phyloP scores from a whole-genome alignment of 2,888 invertebrate species.

The Lasioglossum lativentre region DNA sequence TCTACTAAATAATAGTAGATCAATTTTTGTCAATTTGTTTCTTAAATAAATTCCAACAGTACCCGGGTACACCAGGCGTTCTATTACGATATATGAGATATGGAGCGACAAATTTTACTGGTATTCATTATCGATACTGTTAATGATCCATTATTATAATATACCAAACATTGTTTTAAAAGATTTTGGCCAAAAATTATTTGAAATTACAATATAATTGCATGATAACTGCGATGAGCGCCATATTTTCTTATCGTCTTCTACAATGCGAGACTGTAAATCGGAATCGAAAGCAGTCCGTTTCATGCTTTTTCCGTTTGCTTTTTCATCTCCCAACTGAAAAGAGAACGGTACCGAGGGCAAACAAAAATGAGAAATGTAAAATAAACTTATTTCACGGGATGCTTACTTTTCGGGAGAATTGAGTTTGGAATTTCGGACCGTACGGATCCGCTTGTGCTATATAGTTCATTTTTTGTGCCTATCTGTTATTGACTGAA shows the following conservation, averaged over 20 bases:
- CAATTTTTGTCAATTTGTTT: no score
- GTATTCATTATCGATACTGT: no score
- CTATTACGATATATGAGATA: no score
- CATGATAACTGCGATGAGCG: no score
- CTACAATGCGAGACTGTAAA: background rate
- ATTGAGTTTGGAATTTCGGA: background rate
- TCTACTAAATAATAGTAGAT: no score
- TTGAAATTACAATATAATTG: no score
- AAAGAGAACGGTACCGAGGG: background rate
- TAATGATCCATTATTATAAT: no score
- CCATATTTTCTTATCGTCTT: background rate
- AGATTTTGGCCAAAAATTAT: no score
- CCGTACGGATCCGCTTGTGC: background rate
- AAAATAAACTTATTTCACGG: constrained; percentile 6
- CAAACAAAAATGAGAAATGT: constrained; percentile 1
- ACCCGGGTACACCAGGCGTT: no score
- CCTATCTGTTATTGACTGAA: background rate
- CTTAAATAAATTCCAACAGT: no score
- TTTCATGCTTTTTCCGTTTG: background rate
- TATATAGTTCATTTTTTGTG: background rate
- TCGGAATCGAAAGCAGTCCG: constrained; percentile 1
- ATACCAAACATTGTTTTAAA: no score
- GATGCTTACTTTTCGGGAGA: background rate
- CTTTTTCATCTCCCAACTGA: background rate
- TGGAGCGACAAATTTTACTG: no score